Evolutionary conservation across 30 jellyfish, hydroid and myxozoan species (phyloP).

Genomic region (Aurelia aurita): DNA sequence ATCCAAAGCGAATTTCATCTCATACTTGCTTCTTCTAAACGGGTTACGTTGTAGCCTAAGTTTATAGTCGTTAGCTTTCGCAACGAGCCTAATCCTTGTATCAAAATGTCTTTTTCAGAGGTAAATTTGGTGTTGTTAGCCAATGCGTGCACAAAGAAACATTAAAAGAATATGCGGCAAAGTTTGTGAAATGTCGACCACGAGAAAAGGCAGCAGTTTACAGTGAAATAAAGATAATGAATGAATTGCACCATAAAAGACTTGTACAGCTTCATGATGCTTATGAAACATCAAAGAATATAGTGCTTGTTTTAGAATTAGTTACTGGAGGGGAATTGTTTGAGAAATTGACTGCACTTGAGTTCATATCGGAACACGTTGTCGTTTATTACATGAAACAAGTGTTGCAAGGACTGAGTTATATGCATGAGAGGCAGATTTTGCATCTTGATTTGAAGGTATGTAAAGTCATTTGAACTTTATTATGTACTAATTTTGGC

Average conservation of each 20-base stretch:
- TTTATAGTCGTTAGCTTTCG: not conserved
- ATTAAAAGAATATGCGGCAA: slow-evolving; percentile 93
- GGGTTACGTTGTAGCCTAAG: not conserved
- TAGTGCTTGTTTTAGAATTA: slow-evolving; percentile 86
- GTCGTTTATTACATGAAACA: slow-evolving; percentile 99
- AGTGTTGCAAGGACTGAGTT: slow-evolving; percentile 92
- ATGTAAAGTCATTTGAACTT: not conserved
- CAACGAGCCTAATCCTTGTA: not conserved
- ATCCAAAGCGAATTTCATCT: too few relatives aligned
- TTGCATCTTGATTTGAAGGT: slow-evolving; percentile 98
- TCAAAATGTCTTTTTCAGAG: slow-evolving; percentile 56
- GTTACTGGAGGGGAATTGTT: slow-evolving; percentile 98
- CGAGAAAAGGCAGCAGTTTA: slow-evolving; percentile 84
- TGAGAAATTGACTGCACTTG: slow-evolving; percentile 96
- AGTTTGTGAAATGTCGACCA: slow-evolving; percentile 93
- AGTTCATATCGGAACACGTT: slow-evolving; percentile 96
- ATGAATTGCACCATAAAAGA: slow-evolving; percentile 92
- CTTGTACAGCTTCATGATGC: slow-evolving; percentile 95
- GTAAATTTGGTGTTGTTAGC: slow-evolving; percentile 97
- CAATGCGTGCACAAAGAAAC: slow-evolving; percentile 82
- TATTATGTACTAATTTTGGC: too few relatives aligned
- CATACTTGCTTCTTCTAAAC: too few relatives aligned
- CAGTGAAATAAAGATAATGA: slow-evolving; percentile 92
- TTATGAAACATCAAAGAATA: slow-evolving; percentile 91
- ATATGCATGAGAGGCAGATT: slow-evolving; percentile 94